Evolutionary conservation across 2,113 vertebrate species (phyloP).

Genomic region (Onychorhynchus coronatus): DNA sequence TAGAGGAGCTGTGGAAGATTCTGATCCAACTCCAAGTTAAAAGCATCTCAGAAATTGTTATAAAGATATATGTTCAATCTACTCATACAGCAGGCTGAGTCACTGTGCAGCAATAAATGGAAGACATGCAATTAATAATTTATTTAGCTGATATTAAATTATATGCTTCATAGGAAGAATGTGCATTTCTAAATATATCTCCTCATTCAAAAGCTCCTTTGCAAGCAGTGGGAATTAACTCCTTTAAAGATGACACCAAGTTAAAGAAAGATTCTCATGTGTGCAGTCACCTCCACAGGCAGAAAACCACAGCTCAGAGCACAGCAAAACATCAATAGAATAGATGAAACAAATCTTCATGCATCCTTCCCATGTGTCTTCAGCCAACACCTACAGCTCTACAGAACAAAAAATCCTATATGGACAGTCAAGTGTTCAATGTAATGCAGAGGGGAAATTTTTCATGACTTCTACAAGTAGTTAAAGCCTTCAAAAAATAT

Average conservation of each 20-base stretch:
- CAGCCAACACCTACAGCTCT: not conserved
- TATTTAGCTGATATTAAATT: constrained; percentile 27
- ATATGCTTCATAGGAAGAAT: not conserved
- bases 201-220: constrained; percentile 19
- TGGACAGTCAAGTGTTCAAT: not conserved
- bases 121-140: constrained; percentile 35
- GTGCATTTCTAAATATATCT: not conserved
- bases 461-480: not conserved
- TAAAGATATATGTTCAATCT: not conserved
- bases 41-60: constrained; percentile 6
- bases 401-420: not conserved
- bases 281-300: not conserved
- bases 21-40: not conserved
- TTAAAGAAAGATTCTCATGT: not conserved
- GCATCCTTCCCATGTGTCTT: not conserved
- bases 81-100: constrained; percentile 29
- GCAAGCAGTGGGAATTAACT: not conserved
- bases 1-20: not conserved
- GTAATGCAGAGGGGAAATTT: not conserved
- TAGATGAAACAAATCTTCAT: not conserved
- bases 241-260: not conserved
- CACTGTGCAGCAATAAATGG: not conserved
- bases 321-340: not conserved
- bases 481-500: not conserved
- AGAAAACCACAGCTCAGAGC: not conserved